Conservation (phyloP, 2,113 vertebrate genomes). For the Lycaon pictus region DNA sequence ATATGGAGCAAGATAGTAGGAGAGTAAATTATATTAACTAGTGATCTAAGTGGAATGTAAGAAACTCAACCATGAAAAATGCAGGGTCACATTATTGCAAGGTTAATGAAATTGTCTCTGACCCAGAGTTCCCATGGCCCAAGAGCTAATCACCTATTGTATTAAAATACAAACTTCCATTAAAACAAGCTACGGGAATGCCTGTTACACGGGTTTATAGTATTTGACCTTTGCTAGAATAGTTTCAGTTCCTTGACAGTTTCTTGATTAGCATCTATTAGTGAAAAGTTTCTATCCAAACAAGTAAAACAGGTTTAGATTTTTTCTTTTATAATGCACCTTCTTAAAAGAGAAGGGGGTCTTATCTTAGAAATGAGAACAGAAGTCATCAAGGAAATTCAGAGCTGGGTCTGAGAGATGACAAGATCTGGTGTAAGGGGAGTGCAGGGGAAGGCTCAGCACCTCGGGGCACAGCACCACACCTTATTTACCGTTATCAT, state of each 20-base stretch:
- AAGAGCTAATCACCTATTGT: not conserved
- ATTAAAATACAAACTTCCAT: not conserved
- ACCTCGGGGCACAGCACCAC: not conserved
- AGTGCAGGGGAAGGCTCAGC: not conserved
- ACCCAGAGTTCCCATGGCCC: not conserved
- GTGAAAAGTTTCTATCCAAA: constrained; percentile 52
- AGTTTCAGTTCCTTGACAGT: not conserved
- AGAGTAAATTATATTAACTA: not conserved
- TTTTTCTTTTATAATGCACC: not conserved
- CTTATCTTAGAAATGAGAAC: constrained; percentile 41
- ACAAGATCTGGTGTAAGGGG: not conserved
- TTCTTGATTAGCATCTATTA: constrained; percentile 57
- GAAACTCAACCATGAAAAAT: not conserved
- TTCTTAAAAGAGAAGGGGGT: constrained; percentile 2
- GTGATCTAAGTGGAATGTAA: not conserved
- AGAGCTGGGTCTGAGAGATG: not conserved
- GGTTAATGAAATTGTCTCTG: not conserved
- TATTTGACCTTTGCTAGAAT: constrained; percentile 11
- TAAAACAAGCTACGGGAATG: not conserved
- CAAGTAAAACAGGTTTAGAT: constrained; percentile 39
- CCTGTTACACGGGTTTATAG: not conserved
- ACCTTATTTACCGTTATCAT: not conserved
- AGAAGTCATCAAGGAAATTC: not conserved
- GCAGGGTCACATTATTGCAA: not conserved
- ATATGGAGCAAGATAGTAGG: not conserved